phyloP scores from a whole-genome alignment of 2,888 invertebrate genomes.

The Tipula confusa region DNA sequence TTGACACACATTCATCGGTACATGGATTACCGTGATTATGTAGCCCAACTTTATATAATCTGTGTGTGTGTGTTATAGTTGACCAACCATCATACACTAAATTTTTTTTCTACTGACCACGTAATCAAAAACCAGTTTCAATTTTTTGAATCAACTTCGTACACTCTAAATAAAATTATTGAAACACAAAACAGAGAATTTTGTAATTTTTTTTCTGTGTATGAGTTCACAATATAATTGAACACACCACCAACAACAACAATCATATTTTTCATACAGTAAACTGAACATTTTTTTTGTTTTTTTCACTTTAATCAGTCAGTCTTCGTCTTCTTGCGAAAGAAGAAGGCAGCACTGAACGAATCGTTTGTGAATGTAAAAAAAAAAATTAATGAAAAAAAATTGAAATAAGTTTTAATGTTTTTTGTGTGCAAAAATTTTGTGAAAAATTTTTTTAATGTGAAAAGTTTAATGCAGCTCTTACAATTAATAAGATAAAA shows the following conservation, averaged over 20 bases:
- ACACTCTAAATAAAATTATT: background rate
- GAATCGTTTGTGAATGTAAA: slow-evolving; percentile 30
- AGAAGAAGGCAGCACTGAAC: slow-evolving; percentile 31
- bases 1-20: background rate
- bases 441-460: background rate
- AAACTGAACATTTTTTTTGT: slow-evolving; percentile 4
- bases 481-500: background rate
- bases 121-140: background rate
- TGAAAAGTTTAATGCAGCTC: slow-evolving; percentile 13
- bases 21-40: background rate
- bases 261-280: background rate
- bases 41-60: background rate
- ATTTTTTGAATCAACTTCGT: slow-evolving; percentile 12
- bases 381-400: slow-evolving; percentile 39
- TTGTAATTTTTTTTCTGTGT: background rate
- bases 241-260: background rate
- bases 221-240: slow-evolving; percentile 20
- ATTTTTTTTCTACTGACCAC: background rate
- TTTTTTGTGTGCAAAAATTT: background rate
- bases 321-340: slow-evolving; percentile 29
- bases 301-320: slow-evolving; percentile 21
- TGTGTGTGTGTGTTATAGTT: background rate
- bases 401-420: background rate
- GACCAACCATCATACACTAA: background rate
- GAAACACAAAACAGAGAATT: slow-evolving; percentile 5